These are phyloP conservation scores for Columba guinea DNA, from an alignment of 2,797 vertebrate genomes.

Conservation along the genomic window DNA sequence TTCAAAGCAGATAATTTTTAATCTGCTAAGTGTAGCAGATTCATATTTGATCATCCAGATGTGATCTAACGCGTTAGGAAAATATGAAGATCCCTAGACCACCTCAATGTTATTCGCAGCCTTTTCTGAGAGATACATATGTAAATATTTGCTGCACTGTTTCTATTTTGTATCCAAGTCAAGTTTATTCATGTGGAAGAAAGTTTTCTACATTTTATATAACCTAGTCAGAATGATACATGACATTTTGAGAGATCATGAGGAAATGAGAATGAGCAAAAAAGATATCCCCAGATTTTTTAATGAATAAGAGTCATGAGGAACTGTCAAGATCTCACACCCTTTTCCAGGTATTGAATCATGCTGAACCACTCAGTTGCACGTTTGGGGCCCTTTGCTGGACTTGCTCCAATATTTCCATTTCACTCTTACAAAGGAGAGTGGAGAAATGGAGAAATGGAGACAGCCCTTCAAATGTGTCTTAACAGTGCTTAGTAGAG, in stretches of 20 bases:
- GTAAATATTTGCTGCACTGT: not conserved
- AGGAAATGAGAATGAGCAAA: not conserved
- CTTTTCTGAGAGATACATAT: not conserved
- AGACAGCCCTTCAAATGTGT: not conserved
- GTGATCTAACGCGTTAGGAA: not conserved
- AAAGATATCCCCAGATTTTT: not conserved
- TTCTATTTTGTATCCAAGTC: not conserved
- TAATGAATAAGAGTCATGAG: not conserved
- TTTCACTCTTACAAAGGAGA: not conserved
- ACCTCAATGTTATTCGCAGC: not conserved
- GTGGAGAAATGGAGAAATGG: not conserved
- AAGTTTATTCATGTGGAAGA: not conserved
- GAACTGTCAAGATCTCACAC: not conserved
- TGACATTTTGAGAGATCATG: not conserved
- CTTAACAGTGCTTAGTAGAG: not conserved
- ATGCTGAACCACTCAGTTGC: not conserved
- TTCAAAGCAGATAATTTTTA: constrained; percentile 5
- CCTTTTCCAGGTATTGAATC: not conserved
- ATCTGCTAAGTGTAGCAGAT: not conserved
- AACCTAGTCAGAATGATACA: not conserved
- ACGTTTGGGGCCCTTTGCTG: not conserved
- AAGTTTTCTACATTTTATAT: not conserved
- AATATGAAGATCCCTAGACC: not conserved
- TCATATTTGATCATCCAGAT: not conserved
- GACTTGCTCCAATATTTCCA: not conserved